A percentile compares a stretch with the other conserved stretches of the same genome.
phyloP scores from a whole-genome alignment of 2,888 invertebrate species.

The Aspidiotus destructor region DNA sequence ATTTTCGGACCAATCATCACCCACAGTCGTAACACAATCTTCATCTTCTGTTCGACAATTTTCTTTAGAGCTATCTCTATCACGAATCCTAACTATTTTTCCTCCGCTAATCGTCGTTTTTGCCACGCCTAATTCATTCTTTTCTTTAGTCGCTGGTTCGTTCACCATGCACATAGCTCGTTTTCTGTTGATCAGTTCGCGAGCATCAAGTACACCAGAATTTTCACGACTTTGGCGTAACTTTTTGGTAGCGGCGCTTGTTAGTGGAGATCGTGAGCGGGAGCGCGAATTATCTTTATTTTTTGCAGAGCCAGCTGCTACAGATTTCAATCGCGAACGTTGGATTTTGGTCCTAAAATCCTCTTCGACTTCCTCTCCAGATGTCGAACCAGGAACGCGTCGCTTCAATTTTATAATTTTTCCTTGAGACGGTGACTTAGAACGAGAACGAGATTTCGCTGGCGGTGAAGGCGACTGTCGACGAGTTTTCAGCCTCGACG shows the following conservation, averaged over 20 bases:
- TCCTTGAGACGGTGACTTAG: not conserved
- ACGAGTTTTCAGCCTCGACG: slow-evolving; percentile 5
- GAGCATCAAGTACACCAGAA: slow-evolving; percentile 21
- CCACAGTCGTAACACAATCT: not conserved
- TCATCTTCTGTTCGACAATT: not conserved
- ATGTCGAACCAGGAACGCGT: not conserved
- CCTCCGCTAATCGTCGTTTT: not conserved
- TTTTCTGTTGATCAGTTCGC: slow-evolving; percentile 27
- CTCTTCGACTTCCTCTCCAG: not conserved
- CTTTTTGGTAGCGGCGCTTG: not conserved
- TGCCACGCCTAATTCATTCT: not conserved
- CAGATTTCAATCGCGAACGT: slow-evolving; percentile 1
- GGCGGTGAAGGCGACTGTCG: not conserved
- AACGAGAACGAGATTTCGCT: not conserved
- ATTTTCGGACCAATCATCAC: not conserved
- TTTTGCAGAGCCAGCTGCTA: not conserved
- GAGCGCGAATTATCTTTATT: not conserved
- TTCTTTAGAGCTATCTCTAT: not conserved
- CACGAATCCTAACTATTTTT: not conserved
- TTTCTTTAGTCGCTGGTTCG: slow-evolving; percentile 5
- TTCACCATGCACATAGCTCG: slow-evolving; percentile 8
- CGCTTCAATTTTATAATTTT: not conserved
- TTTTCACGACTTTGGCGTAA: not conserved
- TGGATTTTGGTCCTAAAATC: not conserved
- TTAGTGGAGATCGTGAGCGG: not conserved